Evolutionary conservation across 1,140 invertebrate genomes (phyloP).

Genomic region (Leptoteleia sp.): DNA sequence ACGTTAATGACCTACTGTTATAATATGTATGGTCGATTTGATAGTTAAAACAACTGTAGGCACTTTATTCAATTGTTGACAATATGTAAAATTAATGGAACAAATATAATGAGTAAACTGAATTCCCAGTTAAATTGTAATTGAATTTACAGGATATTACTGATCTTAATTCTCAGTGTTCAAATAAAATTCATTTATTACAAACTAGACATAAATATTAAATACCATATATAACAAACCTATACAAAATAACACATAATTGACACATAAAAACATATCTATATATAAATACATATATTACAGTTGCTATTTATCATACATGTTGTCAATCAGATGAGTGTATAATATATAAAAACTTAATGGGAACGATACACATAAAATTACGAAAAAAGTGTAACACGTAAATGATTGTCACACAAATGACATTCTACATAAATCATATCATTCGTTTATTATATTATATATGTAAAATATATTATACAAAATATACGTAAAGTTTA

Average conservation of each 20-base stretch:
- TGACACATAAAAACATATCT: constrained; percentile 16
- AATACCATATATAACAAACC: background rate
- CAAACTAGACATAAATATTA: background rate
- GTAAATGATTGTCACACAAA: too few relatives aligned
- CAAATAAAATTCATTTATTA: too few relatives aligned
- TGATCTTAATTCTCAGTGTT: too few relatives aligned
- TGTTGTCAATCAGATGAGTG: background rate
- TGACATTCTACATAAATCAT: background rate
- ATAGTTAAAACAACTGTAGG: too few relatives aligned
- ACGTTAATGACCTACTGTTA: too few relatives aligned
- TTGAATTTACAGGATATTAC: too few relatives aligned
- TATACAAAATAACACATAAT: constrained; percentile 10
- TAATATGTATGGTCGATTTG: too few relatives aligned
- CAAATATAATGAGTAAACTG: too few relatives aligned
- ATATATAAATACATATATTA: background rate
- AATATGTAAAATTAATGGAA: too few relatives aligned
- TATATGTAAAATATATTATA: constrained; percentile 9
- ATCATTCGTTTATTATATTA: background rate
- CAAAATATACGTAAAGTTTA: constrained; percentile 3
- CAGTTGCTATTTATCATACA: background rate
- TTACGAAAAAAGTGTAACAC: constrained; percentile 6
- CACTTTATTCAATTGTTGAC: too few relatives aligned
- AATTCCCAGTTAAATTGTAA: too few relatives aligned
- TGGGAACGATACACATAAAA: background rate
- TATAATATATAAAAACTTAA: background rate